A percentile compares a stretch with the other conserved stretches of the same genome.
Evolutionary conservation across 1,140 invertebrate species (phyloP).

Genomic region (Drosophila rufa): DNA sequence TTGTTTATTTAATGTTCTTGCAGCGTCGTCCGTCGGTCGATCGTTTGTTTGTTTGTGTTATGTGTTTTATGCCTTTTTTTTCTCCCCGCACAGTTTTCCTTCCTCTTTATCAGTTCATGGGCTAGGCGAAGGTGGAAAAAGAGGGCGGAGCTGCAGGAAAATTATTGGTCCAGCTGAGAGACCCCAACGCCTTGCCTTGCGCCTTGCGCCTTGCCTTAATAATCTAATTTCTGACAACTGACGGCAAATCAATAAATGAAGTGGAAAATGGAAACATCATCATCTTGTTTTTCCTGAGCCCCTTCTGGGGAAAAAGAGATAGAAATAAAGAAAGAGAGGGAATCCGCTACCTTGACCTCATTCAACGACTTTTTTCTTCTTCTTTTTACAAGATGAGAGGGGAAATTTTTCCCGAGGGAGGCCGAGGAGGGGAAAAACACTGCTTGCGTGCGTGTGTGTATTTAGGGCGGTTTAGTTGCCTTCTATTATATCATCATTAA

Average conservation of each 20-base stretch:
- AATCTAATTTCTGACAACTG: constrained; percentile 70
- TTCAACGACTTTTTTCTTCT: constrained; percentile 65
- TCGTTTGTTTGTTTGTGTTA: constrained; percentile 52
- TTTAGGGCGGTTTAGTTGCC: constrained; percentile 31
- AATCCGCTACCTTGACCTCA: constrained; percentile 70
- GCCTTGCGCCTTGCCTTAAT: constrained; percentile 29
- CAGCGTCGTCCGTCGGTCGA: constrained; percentile 28
- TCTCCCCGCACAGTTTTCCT: constrained; percentile 8
- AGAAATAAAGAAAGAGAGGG: constrained; percentile 8
- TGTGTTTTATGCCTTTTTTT: constrained; percentile 40
- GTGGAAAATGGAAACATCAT: constrained; percentile 54
- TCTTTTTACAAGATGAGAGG: constrained; percentile 1
- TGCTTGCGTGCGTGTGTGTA: constrained; percentile 45
- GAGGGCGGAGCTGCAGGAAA: constrained; percentile 9
- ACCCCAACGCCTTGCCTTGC: constrained; percentile 21
- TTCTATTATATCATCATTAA: constrained; percentile 60
- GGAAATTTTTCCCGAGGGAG: constrained; percentile 10
- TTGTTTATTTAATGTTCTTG: constrained; percentile 75
- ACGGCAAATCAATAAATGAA: constrained; percentile 73
- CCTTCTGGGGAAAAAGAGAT: background rate
- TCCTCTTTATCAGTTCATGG: constrained; percentile 13
- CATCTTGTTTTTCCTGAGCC: constrained; percentile 13
- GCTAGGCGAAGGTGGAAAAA: constrained; percentile 12
- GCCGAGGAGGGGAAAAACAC: constrained; percentile 7
- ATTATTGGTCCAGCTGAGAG: constrained; percentile 52